Evolutionary conservation across 35 echinoderm and acorn worm species (phyloP).

Genomic region (Antedon bifida): DNA sequence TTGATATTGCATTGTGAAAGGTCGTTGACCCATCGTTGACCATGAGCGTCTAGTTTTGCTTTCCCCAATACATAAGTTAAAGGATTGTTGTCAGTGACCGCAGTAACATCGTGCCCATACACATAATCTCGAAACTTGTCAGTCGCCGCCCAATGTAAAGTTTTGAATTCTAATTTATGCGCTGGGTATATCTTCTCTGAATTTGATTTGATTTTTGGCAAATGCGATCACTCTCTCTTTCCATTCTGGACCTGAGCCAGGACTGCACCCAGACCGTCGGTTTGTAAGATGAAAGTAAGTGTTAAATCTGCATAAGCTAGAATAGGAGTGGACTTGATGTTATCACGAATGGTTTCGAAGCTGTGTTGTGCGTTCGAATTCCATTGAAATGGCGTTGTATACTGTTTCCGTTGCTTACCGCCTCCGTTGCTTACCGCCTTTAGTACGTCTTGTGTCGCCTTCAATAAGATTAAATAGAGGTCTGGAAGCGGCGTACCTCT

Average conservation of each 20-base stretch:
- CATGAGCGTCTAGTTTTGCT: slow-evolving; percentile 24
- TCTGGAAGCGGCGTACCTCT: slow-evolving; percentile 27
- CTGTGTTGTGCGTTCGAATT: slow-evolving; percentile 6
- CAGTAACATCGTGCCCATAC: background rate
- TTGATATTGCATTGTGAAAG: slow-evolving; percentile 25
- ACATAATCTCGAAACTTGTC: slow-evolving; percentile 50
- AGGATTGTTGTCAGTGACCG: slow-evolving; percentile 36
- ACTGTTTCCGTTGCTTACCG: background rate
- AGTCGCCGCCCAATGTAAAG: slow-evolving; percentile 42
- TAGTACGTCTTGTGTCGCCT: slow-evolving; percentile 30
- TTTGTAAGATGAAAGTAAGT: slow-evolving; percentile 19
- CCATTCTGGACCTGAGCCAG: slow-evolving; percentile 29
- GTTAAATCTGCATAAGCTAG: slow-evolving; percentile 40
- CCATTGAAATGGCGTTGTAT: slow-evolving; percentile 12
- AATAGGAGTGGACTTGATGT: slow-evolving; percentile 16
- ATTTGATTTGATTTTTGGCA: slow-evolving; percentile 9
- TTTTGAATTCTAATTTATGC: slow-evolving; percentile 34
- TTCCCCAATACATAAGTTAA: slow-evolving; percentile 13
- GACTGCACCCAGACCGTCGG: too few relatives aligned
- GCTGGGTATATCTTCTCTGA: slow-evolving; percentile 34
- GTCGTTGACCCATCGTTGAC: slow-evolving; percentile 23
- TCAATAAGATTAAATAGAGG: slow-evolving; percentile 52
- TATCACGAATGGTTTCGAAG: slow-evolving; percentile 15
- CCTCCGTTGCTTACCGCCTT: background rate
- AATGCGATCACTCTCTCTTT: too few relatives aligned